These are phyloP conservation scores for Odontamblyopus rebecca DNA, from an alignment of 2,797 vertebrate species.

Conservation along the genomic window DNA sequence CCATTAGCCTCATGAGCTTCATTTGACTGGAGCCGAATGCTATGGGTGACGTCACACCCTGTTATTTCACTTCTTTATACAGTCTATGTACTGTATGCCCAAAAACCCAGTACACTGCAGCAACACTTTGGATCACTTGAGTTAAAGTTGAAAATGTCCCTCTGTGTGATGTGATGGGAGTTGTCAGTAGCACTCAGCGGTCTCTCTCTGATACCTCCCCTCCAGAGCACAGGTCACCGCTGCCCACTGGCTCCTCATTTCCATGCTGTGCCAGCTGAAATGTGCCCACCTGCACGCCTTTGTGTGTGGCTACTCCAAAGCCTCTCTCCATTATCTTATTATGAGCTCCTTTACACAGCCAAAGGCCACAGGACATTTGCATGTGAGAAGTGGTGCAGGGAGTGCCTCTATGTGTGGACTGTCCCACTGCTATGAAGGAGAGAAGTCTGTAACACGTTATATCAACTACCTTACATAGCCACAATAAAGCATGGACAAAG, in stretches of 20 bases:
- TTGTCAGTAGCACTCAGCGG: constrained; percentile 24
- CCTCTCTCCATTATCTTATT: constrained; percentile 53
- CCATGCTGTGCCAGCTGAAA: constrained; percentile 57
- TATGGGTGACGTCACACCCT: no score
- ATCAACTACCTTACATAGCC: no score
- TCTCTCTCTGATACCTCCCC: constrained; percentile 5
- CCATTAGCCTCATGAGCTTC: no score
- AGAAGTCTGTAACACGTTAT: no score
- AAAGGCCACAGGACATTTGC: constrained; percentile 55
- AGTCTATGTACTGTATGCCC: not conserved
- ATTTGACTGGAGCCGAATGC: not conserved
- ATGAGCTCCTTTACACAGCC: constrained; percentile 28
- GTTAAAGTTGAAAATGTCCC: not conserved
- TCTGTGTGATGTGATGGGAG: constrained; percentile 27
- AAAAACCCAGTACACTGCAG: not conserved
- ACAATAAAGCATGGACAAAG: no score
- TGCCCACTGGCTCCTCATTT: constrained; percentile 52
- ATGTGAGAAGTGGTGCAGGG: constrained; percentile 44
- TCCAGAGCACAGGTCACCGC: constrained; percentile 24
- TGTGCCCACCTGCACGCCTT: constrained; percentile 54
- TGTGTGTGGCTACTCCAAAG: constrained; percentile 47
- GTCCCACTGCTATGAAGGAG: not conserved
- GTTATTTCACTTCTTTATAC: no score
- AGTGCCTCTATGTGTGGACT: constrained; percentile 33
- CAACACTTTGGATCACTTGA: not conserved